Evolutionary conservation across 2,888 invertebrate genomes (phyloP).

Genomic region (Netelia melanura): DNA sequence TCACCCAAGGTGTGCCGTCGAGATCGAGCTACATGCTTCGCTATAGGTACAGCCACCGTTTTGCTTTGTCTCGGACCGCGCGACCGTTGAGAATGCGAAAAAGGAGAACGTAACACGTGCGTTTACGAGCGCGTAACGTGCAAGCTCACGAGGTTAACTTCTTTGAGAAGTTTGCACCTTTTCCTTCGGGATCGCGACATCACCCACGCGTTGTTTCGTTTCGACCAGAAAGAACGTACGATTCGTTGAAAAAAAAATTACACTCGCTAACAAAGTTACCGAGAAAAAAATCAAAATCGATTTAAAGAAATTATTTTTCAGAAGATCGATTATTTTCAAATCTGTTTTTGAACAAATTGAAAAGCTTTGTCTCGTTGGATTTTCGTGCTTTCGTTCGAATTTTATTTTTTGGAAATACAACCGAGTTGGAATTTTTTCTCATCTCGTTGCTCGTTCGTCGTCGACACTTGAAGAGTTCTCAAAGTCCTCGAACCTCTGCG

Average conservation of each 20-base stretch:
- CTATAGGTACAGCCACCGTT: conserved; percentile 25
- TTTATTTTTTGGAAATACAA: too few species aligned
- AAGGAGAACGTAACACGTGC: conserved; percentile 27
- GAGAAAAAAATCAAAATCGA: background rate
- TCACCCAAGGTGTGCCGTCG: conserved; percentile 12
- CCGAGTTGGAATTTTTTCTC: background rate
- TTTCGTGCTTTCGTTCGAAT: too few species aligned
- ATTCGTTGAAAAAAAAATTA: background rate
- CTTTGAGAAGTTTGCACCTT: conserved; percentile 28
- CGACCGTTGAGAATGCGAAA: conserved; percentile 49
- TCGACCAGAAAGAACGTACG: background rate
- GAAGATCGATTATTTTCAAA: too few species aligned
- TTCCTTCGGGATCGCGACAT: background rate
- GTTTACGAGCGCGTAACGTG: conserved; percentile 9
- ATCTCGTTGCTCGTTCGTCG: background rate
- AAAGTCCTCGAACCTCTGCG: background rate
- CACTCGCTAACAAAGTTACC: background rate
- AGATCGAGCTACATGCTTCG: background rate
- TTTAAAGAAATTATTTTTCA: background rate
- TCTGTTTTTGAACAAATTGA: too few species aligned
- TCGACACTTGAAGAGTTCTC: background rate
- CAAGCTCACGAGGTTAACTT: conserved; percentile 50
- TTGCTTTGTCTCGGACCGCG: conserved; percentile 60
- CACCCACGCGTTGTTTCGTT: conserved; percentile 35
- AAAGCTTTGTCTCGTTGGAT: too few species aligned